A percentile compares a stretch with the other conserved stretches of the same genome.
Evolutionary conservation across 2,797 vertebrate genomes (phyloP).

Genomic region (Anguilla anguilla): DNA sequence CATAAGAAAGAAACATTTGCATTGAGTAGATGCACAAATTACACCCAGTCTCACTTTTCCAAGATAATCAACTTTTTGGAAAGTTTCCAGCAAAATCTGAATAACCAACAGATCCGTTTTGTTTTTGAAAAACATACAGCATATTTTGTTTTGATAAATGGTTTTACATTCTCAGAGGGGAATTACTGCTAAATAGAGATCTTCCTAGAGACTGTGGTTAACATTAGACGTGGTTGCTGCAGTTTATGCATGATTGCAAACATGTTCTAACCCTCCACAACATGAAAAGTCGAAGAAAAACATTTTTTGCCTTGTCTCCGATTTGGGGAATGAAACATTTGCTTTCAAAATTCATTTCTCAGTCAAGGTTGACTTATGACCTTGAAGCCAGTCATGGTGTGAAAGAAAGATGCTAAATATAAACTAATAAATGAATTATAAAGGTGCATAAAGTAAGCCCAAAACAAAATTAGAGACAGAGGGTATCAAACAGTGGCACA

Average conservation of each 20-base stretch:
- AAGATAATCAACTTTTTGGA: background rate
- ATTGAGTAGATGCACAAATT: background rate
- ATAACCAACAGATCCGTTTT: background rate
- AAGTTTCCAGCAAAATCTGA: background rate
- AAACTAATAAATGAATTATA: background rate
- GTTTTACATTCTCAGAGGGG: background rate
- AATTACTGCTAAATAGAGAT: background rate
- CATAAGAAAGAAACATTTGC: background rate
- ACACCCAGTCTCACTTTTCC: background rate
- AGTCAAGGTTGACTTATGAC: background rate
- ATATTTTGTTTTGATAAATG: background rate
- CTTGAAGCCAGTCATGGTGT: background rate
- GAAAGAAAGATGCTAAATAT: background rate
- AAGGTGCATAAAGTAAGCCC: background rate
- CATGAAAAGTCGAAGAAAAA: background rate
- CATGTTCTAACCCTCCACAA: background rate
- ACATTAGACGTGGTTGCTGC: background rate
- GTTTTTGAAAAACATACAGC: background rate
- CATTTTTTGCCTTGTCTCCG: too few species aligned
- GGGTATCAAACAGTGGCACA: background rate
- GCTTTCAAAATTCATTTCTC: background rate
- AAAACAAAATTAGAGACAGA: background rate
- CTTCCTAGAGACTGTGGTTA: background rate
- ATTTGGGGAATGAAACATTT: background rate
- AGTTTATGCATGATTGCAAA: background rate